Evolutionary conservation across 2,797 vertebrate species (phyloP).

Genomic region (Darevskia nairensis): DNA sequence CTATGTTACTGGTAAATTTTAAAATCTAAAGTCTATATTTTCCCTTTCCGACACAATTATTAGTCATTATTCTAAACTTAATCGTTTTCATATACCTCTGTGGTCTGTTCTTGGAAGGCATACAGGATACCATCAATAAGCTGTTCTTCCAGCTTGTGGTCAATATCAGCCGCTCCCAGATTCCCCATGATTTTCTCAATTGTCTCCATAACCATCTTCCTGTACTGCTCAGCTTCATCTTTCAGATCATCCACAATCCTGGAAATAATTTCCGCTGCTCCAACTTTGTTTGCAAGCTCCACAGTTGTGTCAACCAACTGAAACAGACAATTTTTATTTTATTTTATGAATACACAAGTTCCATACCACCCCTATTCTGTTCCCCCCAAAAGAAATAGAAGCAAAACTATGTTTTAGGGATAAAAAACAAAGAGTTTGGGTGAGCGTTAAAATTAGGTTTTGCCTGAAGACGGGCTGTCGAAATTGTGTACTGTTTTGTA

Average conservation of each 20-base stretch:
- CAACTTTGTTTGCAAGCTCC: conserved; percentile 98
- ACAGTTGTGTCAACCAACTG: conserved; percentile 99
- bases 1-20: neutral
- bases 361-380: neutral
- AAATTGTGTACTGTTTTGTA: no score
- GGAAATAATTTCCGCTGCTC: conserved; percentile 98
- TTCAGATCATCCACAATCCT: conserved; percentile 99
- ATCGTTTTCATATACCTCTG: conserved; percentile 84
- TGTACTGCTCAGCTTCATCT: conserved; percentile 98
- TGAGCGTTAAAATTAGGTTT: neutral
- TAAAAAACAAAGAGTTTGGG: neutral
- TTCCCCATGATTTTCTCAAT: conserved; percentile 99
- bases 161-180: conserved; percentile 96
- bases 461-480: neutral
- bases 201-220: conserved; percentile 99
- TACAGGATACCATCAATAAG: conserved; percentile 98
- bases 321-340: neutral
- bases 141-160: conserved; percentile 98
- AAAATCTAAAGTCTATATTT: neutral
- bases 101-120: conserved; percentile 99
- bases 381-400: neutral
- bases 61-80: neutral
- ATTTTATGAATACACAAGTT: neutral
- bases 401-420: neutral
- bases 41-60: neutral